These are phyloP conservation scores for Parazoanthus darwini DNA, from an alignment of 92 coral and sea anemone genomes.

Conservation along the genomic window DNA sequence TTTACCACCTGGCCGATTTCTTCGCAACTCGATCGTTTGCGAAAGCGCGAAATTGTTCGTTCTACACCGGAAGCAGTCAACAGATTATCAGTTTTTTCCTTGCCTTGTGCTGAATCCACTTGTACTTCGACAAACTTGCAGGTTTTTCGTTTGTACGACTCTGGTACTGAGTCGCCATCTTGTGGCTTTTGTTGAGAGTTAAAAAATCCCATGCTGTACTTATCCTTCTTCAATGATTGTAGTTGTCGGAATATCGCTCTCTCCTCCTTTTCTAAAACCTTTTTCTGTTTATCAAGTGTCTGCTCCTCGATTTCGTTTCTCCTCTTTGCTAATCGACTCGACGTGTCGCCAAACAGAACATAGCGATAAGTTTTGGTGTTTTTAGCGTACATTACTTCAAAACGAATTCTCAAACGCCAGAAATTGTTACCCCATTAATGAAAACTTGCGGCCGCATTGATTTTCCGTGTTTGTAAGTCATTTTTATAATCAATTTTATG, in stretches of 20 bases:
- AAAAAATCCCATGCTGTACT: conserved; percentile 10
- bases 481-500: not conserved
- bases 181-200: not conserved
- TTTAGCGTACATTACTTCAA: not conserved
- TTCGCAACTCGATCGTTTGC: conserved; percentile 9
- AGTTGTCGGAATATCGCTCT: not conserved
- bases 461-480: not conserved
- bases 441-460: not conserved
- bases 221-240: conserved; percentile 11
- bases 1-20: conserved; percentile 10
- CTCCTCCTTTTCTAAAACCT: not conserved
- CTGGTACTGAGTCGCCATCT: not conserved
- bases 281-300: conserved; percentile 3
- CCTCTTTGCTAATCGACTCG: conserved; percentile 9
- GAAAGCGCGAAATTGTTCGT: conserved; percentile 7
- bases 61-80: conserved; percentile 25
- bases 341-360: not conserved
- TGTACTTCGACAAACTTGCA: conserved; percentile 26
- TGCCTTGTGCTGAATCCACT: not conserved
- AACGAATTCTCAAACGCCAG: not conserved
- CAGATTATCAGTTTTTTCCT: not conserved
- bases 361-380: not conserved
- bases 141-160: conserved; percentile 6
- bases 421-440: not conserved
- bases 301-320: conserved; percentile 1